Evolutionary conservation across 2,113 vertebrate genomes (phyloP).

Genomic region (Pluvianellus socialis): DNA sequence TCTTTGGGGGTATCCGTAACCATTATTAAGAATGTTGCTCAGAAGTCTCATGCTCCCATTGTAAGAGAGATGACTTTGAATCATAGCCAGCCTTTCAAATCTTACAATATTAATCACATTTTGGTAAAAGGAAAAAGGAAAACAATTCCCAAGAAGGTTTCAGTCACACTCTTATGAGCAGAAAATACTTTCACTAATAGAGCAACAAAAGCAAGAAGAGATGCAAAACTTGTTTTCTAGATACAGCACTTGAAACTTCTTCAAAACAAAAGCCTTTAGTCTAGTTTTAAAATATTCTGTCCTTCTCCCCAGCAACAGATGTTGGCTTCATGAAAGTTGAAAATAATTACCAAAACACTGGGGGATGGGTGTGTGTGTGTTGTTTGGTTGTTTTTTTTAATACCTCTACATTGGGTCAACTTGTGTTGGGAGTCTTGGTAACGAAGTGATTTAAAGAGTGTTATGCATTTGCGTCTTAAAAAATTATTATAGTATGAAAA

Average conservation of each 20-base stretch:
- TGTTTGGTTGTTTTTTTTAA: neutral
- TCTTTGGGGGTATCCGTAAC: neutral
- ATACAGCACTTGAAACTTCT: neutral
- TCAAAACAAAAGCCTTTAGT: neutral
- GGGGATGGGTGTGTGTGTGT: fast-evolving
- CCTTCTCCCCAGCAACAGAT: neutral
- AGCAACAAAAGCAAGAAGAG: neutral
- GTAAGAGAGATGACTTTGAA: neutral
- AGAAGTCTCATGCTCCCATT: neutral
- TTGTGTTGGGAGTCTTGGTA: neutral
- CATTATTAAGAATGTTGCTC: neutral
- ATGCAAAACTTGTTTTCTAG: neutral
- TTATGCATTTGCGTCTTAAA: neutral
- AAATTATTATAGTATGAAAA: neutral
- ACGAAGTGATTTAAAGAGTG: neutral
- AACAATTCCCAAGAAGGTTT: neutral
- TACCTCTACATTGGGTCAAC: neutral
- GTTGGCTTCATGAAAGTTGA: neutral
- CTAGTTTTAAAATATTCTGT: neutral
- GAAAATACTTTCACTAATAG: neutral
- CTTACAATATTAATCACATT: neutral
- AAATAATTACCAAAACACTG: neutral
- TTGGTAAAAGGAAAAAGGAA: neutral
- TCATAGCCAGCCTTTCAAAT: neutral
- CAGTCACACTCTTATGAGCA: neutral